These are phyloP conservation scores for Drosophila sturtevanti DNA, from an alignment of 1,140 invertebrate species.

Conservation along the genomic window DNA sequence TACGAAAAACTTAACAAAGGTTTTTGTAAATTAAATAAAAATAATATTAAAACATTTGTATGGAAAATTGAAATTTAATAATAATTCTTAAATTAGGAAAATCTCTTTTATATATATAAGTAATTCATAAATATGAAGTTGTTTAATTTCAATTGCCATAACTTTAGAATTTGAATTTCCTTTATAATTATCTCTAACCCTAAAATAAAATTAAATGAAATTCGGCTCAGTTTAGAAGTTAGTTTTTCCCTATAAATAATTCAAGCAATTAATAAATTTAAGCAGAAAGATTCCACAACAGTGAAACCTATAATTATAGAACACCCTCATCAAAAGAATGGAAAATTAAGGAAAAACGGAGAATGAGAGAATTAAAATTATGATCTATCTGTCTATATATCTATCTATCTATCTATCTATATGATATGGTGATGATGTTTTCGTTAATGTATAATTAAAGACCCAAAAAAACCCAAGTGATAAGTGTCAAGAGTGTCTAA, in stretches of 20 bases:
- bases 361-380: not conserved
- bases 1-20: no score
- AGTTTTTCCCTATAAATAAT: constrained; percentile 72
- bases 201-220: constrained; percentile 7
- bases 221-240: no score
- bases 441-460: constrained; percentile 54
- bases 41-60: no score
- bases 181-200: constrained; percentile 1
- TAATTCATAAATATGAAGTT: not conserved
- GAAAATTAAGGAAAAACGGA: constrained; percentile 4
- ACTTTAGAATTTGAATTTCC: no score
- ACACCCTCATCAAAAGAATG: constrained; percentile 65
- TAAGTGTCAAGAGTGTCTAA: constrained; percentile 41
- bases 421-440: constrained; percentile 34
- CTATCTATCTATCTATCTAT: no score
- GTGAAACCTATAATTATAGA: constrained; percentile 52
- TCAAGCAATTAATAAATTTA: constrained; percentile 44
- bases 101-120: no score
- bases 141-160: not conserved
- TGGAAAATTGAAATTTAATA: no score
- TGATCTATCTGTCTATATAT: constrained; percentile 7
- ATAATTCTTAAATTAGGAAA: no score
- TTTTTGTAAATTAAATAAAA: no score
- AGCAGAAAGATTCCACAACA: constrained; percentile 24
- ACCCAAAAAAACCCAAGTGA: constrained; percentile 44